phyloP scores from a whole-genome alignment of 2,113 vertebrate species.

The Tylochromis polylepis region DNA sequence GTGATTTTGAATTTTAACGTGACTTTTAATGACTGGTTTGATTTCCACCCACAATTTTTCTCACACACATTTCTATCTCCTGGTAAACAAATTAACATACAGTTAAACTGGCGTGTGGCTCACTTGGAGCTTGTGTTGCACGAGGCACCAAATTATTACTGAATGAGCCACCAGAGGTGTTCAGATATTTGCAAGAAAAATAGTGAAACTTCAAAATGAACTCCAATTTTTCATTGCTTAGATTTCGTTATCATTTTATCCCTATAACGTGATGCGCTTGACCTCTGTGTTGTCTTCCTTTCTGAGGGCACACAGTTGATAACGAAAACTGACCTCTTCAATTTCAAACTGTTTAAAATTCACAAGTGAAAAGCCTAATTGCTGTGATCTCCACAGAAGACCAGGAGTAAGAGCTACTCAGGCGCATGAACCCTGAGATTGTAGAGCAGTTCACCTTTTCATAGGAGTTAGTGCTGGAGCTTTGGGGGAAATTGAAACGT shows the following conservation, averaged over 20 bases:
- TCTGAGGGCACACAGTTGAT: constrained; percentile 26
- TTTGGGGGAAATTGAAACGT: not conserved
- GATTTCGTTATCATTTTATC: not conserved
- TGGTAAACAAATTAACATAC: not conserved
- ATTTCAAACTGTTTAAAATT: constrained; percentile 50
- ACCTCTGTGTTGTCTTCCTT: constrained; percentile 38
- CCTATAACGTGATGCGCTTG: constrained; percentile 22
- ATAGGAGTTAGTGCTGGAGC: not conserved
- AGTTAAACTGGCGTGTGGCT: not conserved
- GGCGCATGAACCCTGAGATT: constrained; percentile 60
- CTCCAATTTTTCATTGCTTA: constrained; percentile 26
- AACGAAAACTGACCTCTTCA: constrained; percentile 54
- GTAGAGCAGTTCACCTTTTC: not conserved
- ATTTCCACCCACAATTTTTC: not conserved
- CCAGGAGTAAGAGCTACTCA: constrained; percentile 53
- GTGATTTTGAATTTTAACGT: not conserved
- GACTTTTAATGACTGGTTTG: not conserved
- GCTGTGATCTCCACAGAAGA: constrained; percentile 43
- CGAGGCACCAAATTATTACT: not conserved
- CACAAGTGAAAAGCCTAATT: constrained; percentile 62
- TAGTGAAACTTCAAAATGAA: constrained; percentile 2
- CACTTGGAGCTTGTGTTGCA: not conserved
- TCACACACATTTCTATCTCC: not conserved
- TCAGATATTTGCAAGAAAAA: constrained; percentile 2
- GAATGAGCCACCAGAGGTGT: not conserved